Conservation (phyloP, 1,140 invertebrate species). For the Asobara japonica region DNA sequence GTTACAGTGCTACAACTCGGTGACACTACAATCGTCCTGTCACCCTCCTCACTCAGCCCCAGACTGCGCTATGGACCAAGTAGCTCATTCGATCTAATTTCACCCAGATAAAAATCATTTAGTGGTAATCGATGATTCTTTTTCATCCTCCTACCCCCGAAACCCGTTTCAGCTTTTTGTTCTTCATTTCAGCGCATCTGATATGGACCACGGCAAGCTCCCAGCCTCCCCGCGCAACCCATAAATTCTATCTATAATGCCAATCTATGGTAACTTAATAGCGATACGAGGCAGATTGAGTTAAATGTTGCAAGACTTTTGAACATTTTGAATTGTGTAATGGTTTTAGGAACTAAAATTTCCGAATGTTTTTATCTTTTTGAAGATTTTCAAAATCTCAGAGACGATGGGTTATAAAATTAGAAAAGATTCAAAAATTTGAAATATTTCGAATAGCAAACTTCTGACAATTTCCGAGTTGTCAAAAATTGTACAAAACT, state of each 20-base stretch:
- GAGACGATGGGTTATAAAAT: no score
- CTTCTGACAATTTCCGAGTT: no score
- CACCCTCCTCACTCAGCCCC: constrained; percentile 40
- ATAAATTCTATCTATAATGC: not conserved
- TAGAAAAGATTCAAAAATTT: no score
- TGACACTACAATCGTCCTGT: constrained; percentile 52
- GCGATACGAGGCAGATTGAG: constrained; percentile 66
- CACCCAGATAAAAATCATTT: not conserved
- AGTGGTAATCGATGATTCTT: not conserved
- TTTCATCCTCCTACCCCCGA: not conserved
- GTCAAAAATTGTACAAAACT: no score
- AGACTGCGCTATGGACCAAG: not conserved
- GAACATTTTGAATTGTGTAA: no score
- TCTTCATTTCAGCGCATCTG: no score
- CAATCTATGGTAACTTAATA: constrained; percentile 52
- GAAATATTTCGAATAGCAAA: no score
- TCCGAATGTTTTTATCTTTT: no score
- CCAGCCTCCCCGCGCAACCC: not conserved
- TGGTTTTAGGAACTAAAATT: no score
- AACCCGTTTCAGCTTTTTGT: no score
- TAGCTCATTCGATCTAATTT: constrained; percentile 9
- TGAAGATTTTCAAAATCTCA: no score
- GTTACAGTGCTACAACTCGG: constrained; percentile 52
- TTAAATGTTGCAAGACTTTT: constrained; percentile 66
- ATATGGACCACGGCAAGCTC: not conserved